phyloP scores from a whole-genome alignment of 2,888 invertebrate genomes.

The Brachypterus glaber region DNA sequence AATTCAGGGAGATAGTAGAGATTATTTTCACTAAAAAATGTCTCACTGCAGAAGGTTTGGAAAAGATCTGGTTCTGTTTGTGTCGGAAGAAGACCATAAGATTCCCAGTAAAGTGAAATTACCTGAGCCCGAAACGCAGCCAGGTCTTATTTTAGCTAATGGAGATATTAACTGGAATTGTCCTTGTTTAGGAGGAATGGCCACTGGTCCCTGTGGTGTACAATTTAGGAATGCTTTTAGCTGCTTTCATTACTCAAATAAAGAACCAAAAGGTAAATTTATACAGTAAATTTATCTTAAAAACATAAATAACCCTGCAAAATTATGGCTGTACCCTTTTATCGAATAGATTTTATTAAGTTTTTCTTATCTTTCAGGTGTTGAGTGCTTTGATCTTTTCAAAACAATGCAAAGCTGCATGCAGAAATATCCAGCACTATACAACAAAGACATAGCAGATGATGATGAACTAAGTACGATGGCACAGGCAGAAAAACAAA shows the following conservation, averaged over 20 bases:
- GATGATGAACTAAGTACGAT: constrained; percentile 45
- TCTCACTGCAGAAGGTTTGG: constrained; percentile 42
- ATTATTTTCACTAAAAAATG: constrained; percentile 38
- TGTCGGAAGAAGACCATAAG: constrained; percentile 67
- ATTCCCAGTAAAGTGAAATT: constrained; percentile 59
- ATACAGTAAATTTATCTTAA: too few relatives aligned
- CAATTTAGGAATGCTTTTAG: constrained; percentile 91
- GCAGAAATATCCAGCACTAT: constrained; percentile 75
- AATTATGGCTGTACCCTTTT: too few relatives aligned
- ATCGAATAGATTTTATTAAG: constrained; percentile 5
- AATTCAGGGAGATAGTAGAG: constrained; percentile 37
- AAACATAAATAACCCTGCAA: too few relatives aligned
- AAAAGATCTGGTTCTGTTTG: constrained; percentile 78
- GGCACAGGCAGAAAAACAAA: background rate
- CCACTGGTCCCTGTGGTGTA: constrained; percentile 89
- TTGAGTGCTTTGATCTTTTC: constrained; percentile 86
- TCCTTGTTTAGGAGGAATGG: constrained; percentile 95
- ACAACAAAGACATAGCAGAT: constrained; percentile 61
- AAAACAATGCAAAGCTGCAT: constrained; percentile 87
- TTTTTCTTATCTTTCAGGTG: constrained; percentile 36
- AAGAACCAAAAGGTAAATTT: constrained; percentile 71
- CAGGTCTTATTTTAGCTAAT: constrained; percentile 72
- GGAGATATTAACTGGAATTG: constrained; percentile 96
- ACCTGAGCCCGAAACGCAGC: constrained; percentile 63
- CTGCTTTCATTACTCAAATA: constrained; percentile 86